Evolutionary conservation across 2,888 invertebrate species (phyloP), one percentile per base, ranked within the genome.

Genomic region (Rhabditoides inermis): DNA sequence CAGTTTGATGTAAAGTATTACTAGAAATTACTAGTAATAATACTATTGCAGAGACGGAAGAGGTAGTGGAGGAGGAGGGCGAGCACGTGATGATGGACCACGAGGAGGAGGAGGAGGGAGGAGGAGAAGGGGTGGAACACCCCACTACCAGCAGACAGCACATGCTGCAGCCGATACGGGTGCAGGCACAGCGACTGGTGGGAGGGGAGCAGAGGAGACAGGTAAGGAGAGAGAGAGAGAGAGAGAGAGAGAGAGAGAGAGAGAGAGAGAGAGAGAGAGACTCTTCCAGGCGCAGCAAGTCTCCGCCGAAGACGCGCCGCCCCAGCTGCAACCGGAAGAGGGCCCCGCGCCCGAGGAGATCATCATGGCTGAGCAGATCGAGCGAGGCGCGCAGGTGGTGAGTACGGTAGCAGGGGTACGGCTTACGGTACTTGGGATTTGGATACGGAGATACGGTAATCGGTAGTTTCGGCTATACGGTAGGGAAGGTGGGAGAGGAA

Each of bases 271-370:
- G 10, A 32, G n/a, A 10, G n/a, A n/a, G 35, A 32, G 35, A 10
- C 10, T 32, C 35, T 12, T 32, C 35, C 10, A 32, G 35, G 55
- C 53, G 30, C 46, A 45, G 25, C 36, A 30, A 0, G 50, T 55
- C 2, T 7, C 49, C 15, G 60, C 56, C 15, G 51, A 54, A 35
- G 65, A 65, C 12, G 46, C 39, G 15, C 65, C 65, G 15, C 65
- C 65, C 2, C 44, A 55, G 15, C 40, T 65, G 27, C 56, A 58
- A 20, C 55, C 65, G 3, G 58, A 65, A 42, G 50, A 42, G 18
- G 55, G 53, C 26, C 52, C 59, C 4, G 32, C 44, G 1, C 39
- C 53, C 20, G 60, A 60, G 35, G 59, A 58, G 39, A 46, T 56
- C 28, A 44, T 47, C 28, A 37, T 49, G 27, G 40, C 41, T 22